Conservation (phyloP, 1,140 invertebrate species). For the Danaus plexippus region DNA sequence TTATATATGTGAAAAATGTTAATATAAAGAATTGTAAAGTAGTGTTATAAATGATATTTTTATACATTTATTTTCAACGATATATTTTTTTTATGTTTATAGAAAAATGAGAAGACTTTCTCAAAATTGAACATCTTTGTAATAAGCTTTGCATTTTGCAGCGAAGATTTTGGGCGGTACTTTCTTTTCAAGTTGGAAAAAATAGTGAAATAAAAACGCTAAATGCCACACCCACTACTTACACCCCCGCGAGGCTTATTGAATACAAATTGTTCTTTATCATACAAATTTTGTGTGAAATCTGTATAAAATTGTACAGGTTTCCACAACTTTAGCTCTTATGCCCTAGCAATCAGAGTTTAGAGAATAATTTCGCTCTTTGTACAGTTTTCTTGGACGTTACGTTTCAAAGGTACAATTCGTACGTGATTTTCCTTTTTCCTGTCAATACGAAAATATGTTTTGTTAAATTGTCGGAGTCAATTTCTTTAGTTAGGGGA, state of each 20-base stretch:
- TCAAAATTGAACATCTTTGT: slow-evolving; percentile 9
- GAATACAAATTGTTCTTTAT: slow-evolving; percentile 62
- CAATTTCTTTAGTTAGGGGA: too few relatives aligned
- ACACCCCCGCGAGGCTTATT: slow-evolving; percentile 38
- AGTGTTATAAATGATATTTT: too few relatives aligned
- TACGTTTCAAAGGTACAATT: slow-evolving; percentile 21
- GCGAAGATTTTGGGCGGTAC: too few relatives aligned
- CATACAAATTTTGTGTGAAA: slow-evolving; percentile 22
- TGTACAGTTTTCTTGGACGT: slow-evolving; percentile 2
- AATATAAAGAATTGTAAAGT: too few relatives aligned
- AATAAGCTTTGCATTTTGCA: too few relatives aligned
- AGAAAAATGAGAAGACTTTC: slow-evolving; percentile 1
- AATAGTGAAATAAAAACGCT: slow-evolving; percentile 20
- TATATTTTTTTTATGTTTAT: neutral
- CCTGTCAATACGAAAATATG: slow-evolving; percentile 16
- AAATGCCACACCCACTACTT: slow-evolving; percentile 10
- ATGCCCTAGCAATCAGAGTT: neutral
- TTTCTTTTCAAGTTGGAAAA: slow-evolving; percentile 12
- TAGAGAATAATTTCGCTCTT: neutral
- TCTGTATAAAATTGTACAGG: slow-evolving; percentile 15
- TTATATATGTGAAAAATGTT: too few relatives aligned
- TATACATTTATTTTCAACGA: too few relatives aligned
- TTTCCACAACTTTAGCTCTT: neutral
- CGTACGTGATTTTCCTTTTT: slow-evolving; percentile 24
- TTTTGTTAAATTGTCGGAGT: slow-evolving; percentile 4